Conservation (phyloP, 2,888 invertebrate species). For the Latrodectus hesperus region DNA sequence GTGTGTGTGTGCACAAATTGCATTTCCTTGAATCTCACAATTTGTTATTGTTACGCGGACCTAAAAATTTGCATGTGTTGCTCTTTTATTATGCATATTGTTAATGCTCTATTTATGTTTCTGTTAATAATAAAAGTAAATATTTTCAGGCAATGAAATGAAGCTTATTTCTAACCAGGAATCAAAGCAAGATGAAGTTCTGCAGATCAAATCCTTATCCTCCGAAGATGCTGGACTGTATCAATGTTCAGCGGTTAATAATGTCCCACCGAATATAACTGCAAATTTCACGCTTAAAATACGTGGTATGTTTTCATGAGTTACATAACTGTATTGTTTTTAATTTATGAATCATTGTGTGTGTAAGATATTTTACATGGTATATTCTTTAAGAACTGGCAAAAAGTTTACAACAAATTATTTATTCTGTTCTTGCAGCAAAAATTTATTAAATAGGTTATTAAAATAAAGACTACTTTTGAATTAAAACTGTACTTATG, state of each 20-base stretch:
- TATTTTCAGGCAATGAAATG: slow-evolving; percentile 1
- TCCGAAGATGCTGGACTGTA: slow-evolving; percentile 50
- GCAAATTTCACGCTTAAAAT: slow-evolving; percentile 50
- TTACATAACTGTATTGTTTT: neutral
- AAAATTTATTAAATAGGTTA: neutral
- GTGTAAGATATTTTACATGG: no score
- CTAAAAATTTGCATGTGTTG: no score
- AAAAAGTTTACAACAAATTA: no score
- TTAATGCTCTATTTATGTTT: no score
- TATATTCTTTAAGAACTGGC: no score
- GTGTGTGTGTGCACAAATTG: no score
- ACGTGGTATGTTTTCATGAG: slow-evolving; percentile 42
- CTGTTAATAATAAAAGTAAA: no score
- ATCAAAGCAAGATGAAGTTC: neutral
- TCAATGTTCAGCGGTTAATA: slow-evolving; percentile 54
- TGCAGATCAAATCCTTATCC: slow-evolving; percentile 7
- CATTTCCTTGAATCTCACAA: no score
- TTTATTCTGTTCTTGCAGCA: neutral
- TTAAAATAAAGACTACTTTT: neutral
- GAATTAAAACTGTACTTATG: neutral
- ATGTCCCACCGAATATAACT: slow-evolving; percentile 27
- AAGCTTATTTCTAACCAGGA: neutral
- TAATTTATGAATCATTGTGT: no score
- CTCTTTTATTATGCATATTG: no score
- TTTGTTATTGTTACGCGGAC: no score